Base-by-base conservation (phyloP, 2,113 vertebrate species). In the Ceyx margarethae region DNA sequence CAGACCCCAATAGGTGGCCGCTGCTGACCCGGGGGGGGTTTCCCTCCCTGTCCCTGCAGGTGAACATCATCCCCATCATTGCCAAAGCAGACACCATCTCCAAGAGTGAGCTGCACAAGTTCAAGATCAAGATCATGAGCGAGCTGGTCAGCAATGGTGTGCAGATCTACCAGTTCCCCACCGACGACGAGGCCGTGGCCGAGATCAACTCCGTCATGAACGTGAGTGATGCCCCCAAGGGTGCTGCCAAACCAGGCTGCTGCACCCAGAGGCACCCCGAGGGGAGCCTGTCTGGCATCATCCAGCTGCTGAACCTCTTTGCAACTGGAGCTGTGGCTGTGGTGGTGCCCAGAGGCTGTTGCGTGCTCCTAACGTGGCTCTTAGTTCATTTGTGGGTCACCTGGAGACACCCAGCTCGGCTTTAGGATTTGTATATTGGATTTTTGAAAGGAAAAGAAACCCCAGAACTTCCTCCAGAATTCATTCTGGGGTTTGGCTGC, bases 111-210 rank as follows among this genome's bases (percentile, higher is more conserved):
- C 95, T 99, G 56, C 99, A 99, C 96, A 99, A 99, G 95, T 99
- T 99, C 96, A 99, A 99, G 97, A 99, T 99, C 65, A 99, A 99
- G 97, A 99, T 99, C 45, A 99, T 99, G 99, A 99, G 99, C 0
- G 99, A 99, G 97, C 97, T 99, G 97, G 99, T 99, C 92, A 99
- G 98, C 97, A 99, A 99, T 2, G 99, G 99, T 0, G 99, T 99
- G 78, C 99, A 99, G 97, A 99, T 99, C 96, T 99, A 99, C 91
- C 99, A 99, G 98, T 99, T 99, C 94, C 99, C 99, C 60, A 99
- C 99, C 0, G 99, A 99, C 1, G 99, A 99, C 0, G 99, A 99
- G 69, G 97, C 99, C 0, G 98, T 99, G 2, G 98, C 99, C 0
- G 99, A 99, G 97, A 99, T 99, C 96, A 99, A 99, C 51, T 97